Evolutionary conservation across 1,140 invertebrate genomes (phyloP).

Genomic region (Ceratosolen fusciceps): DNA sequence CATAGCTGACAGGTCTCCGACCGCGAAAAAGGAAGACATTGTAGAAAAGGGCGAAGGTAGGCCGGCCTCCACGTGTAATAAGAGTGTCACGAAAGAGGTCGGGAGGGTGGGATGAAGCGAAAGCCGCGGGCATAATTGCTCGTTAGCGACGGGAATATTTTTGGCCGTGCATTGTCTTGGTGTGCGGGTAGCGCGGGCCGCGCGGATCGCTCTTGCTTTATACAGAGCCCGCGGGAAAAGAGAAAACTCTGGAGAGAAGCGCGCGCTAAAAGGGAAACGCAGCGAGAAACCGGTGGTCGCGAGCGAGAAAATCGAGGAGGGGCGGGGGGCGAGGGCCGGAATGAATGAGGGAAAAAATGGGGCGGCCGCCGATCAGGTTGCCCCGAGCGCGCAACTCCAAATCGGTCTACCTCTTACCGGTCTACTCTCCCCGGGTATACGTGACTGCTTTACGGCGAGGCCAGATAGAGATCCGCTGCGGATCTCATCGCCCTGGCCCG

Average conservation of each 20-base stretch:
- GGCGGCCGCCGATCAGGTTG: neutral
- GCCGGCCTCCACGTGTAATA: neutral
- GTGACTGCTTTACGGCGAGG: constrained; percentile 19
- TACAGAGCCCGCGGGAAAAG: constrained; percentile 4
- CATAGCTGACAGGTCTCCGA: too few species aligned
- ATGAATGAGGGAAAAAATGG: constrained; percentile 32
- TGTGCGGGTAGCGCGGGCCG: neutral
- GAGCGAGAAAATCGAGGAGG: neutral
- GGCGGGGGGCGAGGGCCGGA: neutral
- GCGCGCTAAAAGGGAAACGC: constrained; percentile 26
- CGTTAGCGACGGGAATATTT: constrained; percentile 30
- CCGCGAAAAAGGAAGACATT: too few species aligned
- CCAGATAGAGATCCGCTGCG: neutral
- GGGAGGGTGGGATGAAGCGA: neutral
- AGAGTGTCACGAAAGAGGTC: neutral
- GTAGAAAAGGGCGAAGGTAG: too few species aligned
- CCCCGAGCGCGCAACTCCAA: neutral
- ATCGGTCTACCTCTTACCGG: neutral
- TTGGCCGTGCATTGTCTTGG: constrained; percentile 23
- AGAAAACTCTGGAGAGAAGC: constrained; percentile 3
- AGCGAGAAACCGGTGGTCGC: neutral
- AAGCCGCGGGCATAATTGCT: constrained; percentile 34
- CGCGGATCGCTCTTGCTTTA: neutral
- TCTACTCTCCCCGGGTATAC: neutral
- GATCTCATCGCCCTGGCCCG: neutral